Evolutionary conservation across 2,888 invertebrate genomes (phyloP), one percentile per base, ranked within the genome.

Genomic region (Monoplex corrugatus): DNA sequence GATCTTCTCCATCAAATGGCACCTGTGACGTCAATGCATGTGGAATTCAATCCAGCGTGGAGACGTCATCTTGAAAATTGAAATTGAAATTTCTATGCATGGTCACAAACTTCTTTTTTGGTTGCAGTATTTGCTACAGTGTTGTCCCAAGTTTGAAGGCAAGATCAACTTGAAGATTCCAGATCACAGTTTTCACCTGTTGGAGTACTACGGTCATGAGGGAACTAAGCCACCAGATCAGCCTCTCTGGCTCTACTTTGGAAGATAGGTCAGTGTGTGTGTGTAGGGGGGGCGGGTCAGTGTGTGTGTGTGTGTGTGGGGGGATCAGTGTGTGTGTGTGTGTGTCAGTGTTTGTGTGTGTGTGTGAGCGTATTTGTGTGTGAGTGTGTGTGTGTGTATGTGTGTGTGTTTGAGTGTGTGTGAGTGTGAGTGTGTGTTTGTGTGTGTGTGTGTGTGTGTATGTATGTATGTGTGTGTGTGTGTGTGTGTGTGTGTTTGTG

Each of bases 151-250:
- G 0, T 96, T 98, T 85, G 96, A 97, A 94, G 99, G 99, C 0
- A 97, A 97, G 86, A 98, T 99, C 0, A 97, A 98, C 93, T 96
- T 99, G 80, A 98, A 97, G 93, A 97, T 97, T 94, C 99, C 99
- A 0, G 97, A 98, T 93, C 97, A 98, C 23, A 97, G 97, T 89
- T 97, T 98, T 92, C 97, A 97, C 93, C 98, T 98, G 93, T 97
- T 99, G 92, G 99, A 99, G 96, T 98, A 98, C 96, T 99, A 98
- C 96, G 98, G 98, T 10, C 96, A 97, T 57, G 97, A 98, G 95
- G 97, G 98, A 0, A 97, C 97, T 93, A 97, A 97, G 94, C 97
- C 98, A 50, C 97, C 98, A 50, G 98, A 98, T 0, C 93, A 97
- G 82, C 98, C 99, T 0, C 96, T 97, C 94, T 97, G 97, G 94